A percentile compares a stretch with the other conserved stretches of the same genome.
Evolutionary conservation across 2,113 vertebrate species (phyloP).

Genomic region (Pangasianodon gigas): DNA sequence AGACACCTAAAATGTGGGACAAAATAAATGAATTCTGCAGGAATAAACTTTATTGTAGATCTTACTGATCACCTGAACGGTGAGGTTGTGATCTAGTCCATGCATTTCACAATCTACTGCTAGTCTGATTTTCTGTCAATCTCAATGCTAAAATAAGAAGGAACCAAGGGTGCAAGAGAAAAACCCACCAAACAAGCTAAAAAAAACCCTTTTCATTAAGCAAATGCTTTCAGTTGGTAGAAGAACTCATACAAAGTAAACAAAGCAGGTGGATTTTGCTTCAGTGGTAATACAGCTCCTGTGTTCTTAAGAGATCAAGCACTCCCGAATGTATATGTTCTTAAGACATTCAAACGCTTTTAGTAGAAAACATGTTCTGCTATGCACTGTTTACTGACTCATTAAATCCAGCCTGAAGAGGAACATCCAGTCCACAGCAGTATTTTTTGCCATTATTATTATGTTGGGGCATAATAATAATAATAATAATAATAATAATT

Average conservation of each 20-base stretch:
- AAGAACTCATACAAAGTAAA: constrained; percentile 12
- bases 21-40: constrained; percentile 17
- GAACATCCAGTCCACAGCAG: constrained; percentile 32
- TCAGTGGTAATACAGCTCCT: constrained; percentile 15
- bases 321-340: not conserved
- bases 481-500: constrained; percentile 60
- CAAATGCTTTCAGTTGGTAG: constrained; percentile 10
- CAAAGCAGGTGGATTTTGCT: constrained; percentile 29
- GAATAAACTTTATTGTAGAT: not conserved
- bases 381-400: constrained; percentile 9
- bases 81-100: not conserved
- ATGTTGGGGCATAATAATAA: constrained; percentile 61
- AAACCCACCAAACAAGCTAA: not conserved
- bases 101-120: constrained; percentile 6
- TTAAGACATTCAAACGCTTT: constrained; percentile 10
- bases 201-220: constrained; percentile 7
- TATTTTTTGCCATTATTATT: constrained; percentile 52
- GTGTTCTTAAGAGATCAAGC: constrained; percentile 20
- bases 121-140: constrained; percentile 6
- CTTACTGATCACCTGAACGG: constrained; percentile 9
- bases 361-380: constrained; percentile 28
- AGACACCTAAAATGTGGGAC: not conserved
- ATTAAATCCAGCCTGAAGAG: constrained; percentile 19
- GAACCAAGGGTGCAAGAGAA: not conserved
- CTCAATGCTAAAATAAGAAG: constrained; percentile 12